A percentile compares a stretch with the other conserved stretches of the same genome.
Conservation (phyloP, 2,888 invertebrate genomes). For the Tetrapedia diversipes region DNA sequence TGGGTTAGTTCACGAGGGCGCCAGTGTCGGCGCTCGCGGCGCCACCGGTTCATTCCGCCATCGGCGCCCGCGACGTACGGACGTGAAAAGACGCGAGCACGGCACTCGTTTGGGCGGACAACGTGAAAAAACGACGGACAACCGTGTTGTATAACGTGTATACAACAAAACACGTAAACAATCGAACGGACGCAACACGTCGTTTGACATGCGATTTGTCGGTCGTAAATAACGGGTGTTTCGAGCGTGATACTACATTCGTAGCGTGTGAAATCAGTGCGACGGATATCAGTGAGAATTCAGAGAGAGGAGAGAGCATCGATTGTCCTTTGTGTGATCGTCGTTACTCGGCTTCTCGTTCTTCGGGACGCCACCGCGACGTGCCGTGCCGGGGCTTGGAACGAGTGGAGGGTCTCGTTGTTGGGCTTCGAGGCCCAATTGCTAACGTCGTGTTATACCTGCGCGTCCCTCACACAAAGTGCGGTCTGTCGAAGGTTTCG, state of each 20-base stretch:
- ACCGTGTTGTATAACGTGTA: constrained; percentile 16
- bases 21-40: constrained; percentile 73
- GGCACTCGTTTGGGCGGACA: constrained; percentile 60
- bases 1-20: constrained; percentile 71
- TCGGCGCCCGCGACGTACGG: constrained; percentile 77
- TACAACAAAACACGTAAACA: background rate
- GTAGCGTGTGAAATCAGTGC: constrained; percentile 35
- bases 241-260: constrained; percentile 5
- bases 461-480: constrained; percentile 56
- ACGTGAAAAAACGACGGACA: constrained; percentile 46
- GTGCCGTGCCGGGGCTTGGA: constrained; percentile 50
- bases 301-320: constrained; percentile 42
- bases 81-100: constrained; percentile 67
- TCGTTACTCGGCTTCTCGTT: constrained; percentile 52
- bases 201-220: background rate
- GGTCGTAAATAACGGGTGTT: constrained; percentile 13
- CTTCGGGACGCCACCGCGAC: constrained; percentile 57
- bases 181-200: background rate
- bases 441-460: constrained; percentile 49
- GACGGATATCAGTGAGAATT: constrained; percentile 37
- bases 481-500: constrained; percentile 47
- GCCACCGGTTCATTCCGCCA: constrained; percentile 79
- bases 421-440: constrained; percentile 25
- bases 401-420: constrained; percentile 34
- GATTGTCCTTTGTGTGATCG: constrained; percentile 65